Percentiles rank a stretch among this genome's conserved stretches.
These are phyloP conservation scores for Aleiodes testaceus DNA, from an alignment of 2,888 invertebrate genomes.

Conservation along the genomic window DNA sequence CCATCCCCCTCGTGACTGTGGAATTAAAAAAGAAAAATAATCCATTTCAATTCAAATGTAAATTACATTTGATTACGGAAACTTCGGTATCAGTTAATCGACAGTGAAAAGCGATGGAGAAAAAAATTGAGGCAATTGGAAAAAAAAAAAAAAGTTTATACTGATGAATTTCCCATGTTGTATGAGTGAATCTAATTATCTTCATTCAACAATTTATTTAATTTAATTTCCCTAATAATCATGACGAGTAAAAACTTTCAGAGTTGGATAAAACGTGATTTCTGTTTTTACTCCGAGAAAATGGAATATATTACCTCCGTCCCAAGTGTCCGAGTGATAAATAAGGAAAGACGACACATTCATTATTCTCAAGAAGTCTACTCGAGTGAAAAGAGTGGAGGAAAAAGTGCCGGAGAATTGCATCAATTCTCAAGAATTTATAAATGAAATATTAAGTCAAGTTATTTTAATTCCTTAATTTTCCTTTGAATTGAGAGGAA, in stretches of 20 bases:
- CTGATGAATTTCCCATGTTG: no score
- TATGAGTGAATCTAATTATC: no score
- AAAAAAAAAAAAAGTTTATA: no score
- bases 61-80: constrained; percentile 12
- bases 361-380: constrained; percentile 11
- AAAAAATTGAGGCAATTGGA: no score
- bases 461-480: no score
- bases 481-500: no score
- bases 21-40: constrained; percentile 11
- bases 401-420: not conserved
- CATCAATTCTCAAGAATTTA: constrained; percentile 16
- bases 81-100: no score
- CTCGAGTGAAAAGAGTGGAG: no score
- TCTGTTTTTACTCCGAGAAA: not conserved
- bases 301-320: not conserved
- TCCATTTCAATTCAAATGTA: constrained; percentile 30
- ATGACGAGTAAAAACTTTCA: not conserved
- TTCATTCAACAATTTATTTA: no score
- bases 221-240: no score
- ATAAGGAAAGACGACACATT: constrained; percentile 15
- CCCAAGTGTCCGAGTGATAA: constrained; percentile 19
- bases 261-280: constrained; percentile 2
- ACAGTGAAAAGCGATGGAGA: no score
- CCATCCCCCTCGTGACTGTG: not conserved
- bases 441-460: constrained; percentile 22